phyloP scores from a whole-genome alignment of 2,797 vertebrate species.

The Diglossa cyanea region DNA sequence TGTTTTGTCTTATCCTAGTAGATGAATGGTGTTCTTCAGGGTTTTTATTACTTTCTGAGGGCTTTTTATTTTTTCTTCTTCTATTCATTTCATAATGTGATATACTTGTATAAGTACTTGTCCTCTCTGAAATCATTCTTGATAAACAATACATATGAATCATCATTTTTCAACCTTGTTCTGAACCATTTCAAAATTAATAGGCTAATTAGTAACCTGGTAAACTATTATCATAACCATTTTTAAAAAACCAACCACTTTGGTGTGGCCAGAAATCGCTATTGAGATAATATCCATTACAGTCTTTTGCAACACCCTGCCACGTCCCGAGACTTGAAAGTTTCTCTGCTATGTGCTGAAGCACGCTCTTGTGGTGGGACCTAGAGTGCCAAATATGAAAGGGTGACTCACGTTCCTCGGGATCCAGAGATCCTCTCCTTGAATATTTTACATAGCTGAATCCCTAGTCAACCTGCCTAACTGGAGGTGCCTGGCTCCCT shows the following conservation, averaged over 20 bases:
- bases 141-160: slow-evolving; percentile 58
- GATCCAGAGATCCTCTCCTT: not conserved
- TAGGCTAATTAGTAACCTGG: slow-evolving; percentile 64
- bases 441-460: slow-evolving; percentile 57
- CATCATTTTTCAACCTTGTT: slow-evolving; percentile 65
- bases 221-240: slow-evolving; percentile 64
- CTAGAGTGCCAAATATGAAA: slow-evolving; percentile 35
- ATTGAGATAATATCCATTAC: slow-evolving; percentile 36
- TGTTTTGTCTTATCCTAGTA: not conserved
- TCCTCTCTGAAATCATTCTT: slow-evolving; percentile 16
- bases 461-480: not conserved
- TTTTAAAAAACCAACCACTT: slow-evolving; percentile 46
- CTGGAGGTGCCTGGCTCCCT: not conserved
- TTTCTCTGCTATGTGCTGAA: slow-evolving; percentile 63
- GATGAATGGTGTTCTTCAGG: not conserved
- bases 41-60: not conserved
- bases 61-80: not conserved
- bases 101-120: slow-evolving; percentile 6
- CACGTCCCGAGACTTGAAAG: slow-evolving; percentile 49
- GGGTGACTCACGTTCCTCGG: not conserved
- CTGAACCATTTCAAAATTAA: slow-evolving; percentile 64
- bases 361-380: slow-evolving; percentile 42
- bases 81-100: not conserved
- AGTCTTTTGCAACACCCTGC: slow-evolving; percentile 50
- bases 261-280: slow-evolving; percentile 51